Conservation (phyloP, 2,888 invertebrate genomes). For the Parthenolecanium corni region DNA sequence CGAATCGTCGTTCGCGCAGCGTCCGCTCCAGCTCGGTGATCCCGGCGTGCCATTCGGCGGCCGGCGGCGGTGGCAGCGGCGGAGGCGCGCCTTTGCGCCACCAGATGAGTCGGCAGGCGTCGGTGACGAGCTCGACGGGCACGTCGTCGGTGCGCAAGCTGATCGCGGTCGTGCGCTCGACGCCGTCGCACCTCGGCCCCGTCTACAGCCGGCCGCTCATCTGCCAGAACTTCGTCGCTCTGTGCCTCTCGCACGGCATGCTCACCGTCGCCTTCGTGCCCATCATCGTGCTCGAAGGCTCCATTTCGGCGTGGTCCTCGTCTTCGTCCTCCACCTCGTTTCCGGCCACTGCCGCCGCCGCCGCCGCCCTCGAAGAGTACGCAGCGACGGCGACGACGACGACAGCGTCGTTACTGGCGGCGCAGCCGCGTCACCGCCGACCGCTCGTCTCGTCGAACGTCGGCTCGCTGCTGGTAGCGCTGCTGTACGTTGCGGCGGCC, state of each 20-base stretch:
- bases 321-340: no score
- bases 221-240: slow-evolving; percentile 39
- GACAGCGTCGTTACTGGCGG: slow-evolving; percentile 4
- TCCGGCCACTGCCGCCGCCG: not conserved
- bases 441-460: no score
- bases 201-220: slow-evolving; percentile 36
- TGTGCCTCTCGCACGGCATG: slow-evolving; percentile 47
- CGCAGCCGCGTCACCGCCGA: no score
- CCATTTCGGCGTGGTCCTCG: slow-evolving; percentile 41
- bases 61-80: slow-evolving; percentile 33
- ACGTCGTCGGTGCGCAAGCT: slow-evolving; percentile 65
- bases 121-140: slow-evolving; percentile 59
- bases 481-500: slow-evolving; percentile 51
- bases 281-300: slow-evolving; percentile 46
- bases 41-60: slow-evolving; percentile 36
- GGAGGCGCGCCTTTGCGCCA: slow-evolving; percentile 33
- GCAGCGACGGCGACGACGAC: not conserved
- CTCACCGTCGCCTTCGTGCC: slow-evolving; percentile 55
- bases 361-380: no score
- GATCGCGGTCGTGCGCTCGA: slow-evolving; percentile 45
- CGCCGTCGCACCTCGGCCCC: slow-evolving; percentile 36
- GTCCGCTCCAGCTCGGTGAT: slow-evolving; percentile 40
- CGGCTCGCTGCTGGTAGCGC: slow-evolving; percentile 48
- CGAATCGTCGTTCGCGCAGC: slow-evolving; percentile 12
- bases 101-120: slow-evolving; percentile 44